Evolutionary conservation across 2,888 invertebrate species (phyloP), one percentile per base, ranked within the genome.

Genomic region (Pogonocherus hispidulus): DNA sequence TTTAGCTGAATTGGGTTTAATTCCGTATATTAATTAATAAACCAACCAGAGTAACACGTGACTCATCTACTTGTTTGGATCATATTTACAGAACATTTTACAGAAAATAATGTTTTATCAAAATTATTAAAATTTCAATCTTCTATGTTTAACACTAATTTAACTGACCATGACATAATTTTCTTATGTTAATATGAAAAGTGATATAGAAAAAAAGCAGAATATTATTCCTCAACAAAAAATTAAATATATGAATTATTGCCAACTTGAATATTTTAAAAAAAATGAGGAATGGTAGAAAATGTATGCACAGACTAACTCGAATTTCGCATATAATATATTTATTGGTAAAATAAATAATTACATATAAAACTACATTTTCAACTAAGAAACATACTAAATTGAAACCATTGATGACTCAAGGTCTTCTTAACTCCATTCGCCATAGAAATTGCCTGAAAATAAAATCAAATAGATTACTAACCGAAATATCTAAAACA

Each of bases 1-100:
- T 20, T 6, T 52, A 9, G 63, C 52, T 52, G 20, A 57, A 19
- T 6, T 35, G 23, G 44, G 59, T 11, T 59, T 59, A 18, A 49
- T 49, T 20, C 37, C 49, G 18, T 60, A 51, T 60, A 37, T 60
- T 19, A n/a, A n/a, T n/a, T n/a, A 59, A 60, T 18, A 60, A 60
- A 49, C 60, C 60, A 41, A 60, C 60, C 35, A 49, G 60, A 22
- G 37, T 51, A 1, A 20, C 60, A 9, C 20, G 32, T 22, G 32
- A 59, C 11, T 23, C 60, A 8, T 49, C 60, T 16, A 32, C 27
- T 9, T 14, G 16, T 20, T 20, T 52, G n/a, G 52, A 52, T 52
- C 52, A 52, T 16, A 52, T 52, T 9, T 52, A 32, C 32, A 18
- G 27, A 4, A 16, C n/a, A 32, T 5, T 8, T 18, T 16, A 32